Percentiles rank a stretch among this genome's conserved stretches.
Conservation (phyloP, 1,140 invertebrate species). For the Neodiprion pinetum region DNA sequence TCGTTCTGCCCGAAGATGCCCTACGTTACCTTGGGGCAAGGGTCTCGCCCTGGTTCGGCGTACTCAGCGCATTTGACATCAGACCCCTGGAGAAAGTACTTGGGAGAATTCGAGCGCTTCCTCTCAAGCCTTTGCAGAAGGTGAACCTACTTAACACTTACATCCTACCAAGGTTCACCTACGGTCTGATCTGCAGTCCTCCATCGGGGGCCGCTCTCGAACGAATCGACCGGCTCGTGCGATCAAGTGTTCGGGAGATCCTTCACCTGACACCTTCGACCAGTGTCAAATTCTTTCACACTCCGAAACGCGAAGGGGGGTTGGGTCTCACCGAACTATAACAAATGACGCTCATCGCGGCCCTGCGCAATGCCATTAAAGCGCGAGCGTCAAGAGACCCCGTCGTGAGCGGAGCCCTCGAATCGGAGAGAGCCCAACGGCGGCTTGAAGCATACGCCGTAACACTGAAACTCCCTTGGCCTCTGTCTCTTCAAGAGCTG, state of each 20-base stretch:
- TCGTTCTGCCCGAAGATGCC: neutral
- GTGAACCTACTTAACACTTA: conserved; percentile 31
- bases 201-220: conserved; percentile 23
- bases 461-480: conserved; percentile 19
- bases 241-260: conserved; percentile 23
- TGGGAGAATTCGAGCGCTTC: conserved; percentile 16
- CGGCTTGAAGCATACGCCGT: neutral
- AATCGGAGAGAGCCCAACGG: neutral
- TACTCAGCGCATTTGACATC: conserved; percentile 16
- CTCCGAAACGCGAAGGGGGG: conserved; percentile 16
- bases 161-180: conserved; percentile 36
- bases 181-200: conserved; percentile 10
- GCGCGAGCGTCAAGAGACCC: conserved; percentile 23
- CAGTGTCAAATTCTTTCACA: too few species aligned
- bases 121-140: conserved; percentile 37
- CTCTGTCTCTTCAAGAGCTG: conserved; percentile 7
- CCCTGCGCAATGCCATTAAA: conserved; percentile 28
- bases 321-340: conserved; percentile 30
- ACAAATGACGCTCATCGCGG: conserved; percentile 23
- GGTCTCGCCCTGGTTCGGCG: conserved; percentile 34
- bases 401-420: conserved; percentile 20
- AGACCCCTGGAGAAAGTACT: conserved; percentile 14
- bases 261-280: conserved; percentile 28
- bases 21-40: conserved; percentile 34
- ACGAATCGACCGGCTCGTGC: conserved; percentile 30